A percentile compares a stretch with the other conserved stretches of the same genome.
Conservation (phyloP, 2,888 invertebrate genomes). For the Melanargia galathea region DNA sequence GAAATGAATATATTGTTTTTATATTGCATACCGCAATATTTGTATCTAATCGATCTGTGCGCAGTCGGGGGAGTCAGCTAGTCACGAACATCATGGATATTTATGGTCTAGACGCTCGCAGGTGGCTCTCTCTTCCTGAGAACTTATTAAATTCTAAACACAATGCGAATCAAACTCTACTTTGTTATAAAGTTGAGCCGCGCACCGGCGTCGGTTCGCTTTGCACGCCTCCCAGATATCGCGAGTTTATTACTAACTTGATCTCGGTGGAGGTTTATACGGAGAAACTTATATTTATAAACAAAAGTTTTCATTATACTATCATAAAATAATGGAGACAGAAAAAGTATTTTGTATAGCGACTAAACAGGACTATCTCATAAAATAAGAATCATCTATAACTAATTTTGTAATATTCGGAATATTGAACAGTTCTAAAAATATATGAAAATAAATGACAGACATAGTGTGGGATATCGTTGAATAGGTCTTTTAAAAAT, state of each 20-base stretch:
- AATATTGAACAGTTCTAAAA: too few species aligned
- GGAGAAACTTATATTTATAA: background rate
- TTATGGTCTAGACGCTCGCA: constrained; percentile 35
- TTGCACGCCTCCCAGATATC: constrained; percentile 25
- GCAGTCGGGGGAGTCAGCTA: background rate
- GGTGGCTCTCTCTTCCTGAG: constrained; percentile 32
- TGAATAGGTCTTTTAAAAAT: too few species aligned
- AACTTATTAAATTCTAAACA: constrained; percentile 44
- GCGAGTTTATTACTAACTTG: constrained; percentile 33
- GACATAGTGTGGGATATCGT: too few species aligned
- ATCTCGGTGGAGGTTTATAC: constrained; percentile 8
- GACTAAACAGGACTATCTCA: too few species aligned
- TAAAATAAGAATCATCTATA: too few species aligned
- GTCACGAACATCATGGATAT: background rate
- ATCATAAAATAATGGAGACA: too few species aligned
- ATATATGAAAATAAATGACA: background rate
- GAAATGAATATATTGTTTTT: too few species aligned
- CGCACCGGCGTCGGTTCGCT: constrained; percentile 17
- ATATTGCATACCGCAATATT: too few species aligned
- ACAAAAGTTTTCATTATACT: too few species aligned
- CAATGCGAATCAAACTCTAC: constrained; percentile 34
- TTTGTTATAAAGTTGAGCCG: constrained; percentile 32
- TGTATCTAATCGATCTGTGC: too few species aligned
- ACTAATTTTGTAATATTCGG: too few species aligned
- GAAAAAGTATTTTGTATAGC: too few species aligned